A percentile compares a stretch with the other conserved stretches of the same genome.
phyloP scores from a whole-genome alignment of 2,797 vertebrate species.

The Alfaro cultratus region DNA sequence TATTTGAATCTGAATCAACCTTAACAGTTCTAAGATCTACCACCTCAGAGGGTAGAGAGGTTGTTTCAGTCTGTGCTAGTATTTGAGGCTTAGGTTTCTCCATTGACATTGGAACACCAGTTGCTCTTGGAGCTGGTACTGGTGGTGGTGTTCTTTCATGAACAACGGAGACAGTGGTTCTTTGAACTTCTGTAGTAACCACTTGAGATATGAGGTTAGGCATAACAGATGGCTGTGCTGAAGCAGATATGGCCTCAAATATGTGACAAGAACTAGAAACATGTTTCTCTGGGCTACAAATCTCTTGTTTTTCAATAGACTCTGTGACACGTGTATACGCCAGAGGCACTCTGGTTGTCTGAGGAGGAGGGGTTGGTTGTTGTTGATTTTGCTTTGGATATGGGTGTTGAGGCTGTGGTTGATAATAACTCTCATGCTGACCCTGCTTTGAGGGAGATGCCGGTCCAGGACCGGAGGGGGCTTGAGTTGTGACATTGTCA shows the following conservation, averaged over 20 bases:
- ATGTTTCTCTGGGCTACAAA: constrained; percentile 83
- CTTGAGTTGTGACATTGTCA: constrained; percentile 86
- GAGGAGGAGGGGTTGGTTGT: constrained; percentile 68
- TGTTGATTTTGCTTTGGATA: constrained; percentile 65
- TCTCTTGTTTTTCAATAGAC: constrained; percentile 85
- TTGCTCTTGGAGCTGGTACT: constrained; percentile 76
- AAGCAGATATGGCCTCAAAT: constrained; percentile 83
- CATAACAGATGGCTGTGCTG: constrained; percentile 76
- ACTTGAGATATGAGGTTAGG: constrained; percentile 84
- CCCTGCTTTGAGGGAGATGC: constrained; percentile 80
- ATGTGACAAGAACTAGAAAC: constrained; percentile 85
- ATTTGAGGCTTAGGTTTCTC: constrained; percentile 80
- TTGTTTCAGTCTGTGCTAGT: constrained; percentile 83
- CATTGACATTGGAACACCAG: constrained; percentile 74
- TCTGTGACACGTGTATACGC: constrained; percentile 85
- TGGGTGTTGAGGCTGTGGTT: constrained; percentile 68
- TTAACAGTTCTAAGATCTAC: constrained; percentile 95
- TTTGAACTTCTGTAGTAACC: constrained; percentile 85
- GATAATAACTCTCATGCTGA: constrained; percentile 60
- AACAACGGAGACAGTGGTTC: constrained; percentile 83
- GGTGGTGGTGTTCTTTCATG: constrained; percentile 81
- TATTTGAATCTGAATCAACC: constrained; percentile 80
- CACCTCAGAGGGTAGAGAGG: constrained; percentile 84
- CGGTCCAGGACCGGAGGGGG: constrained; percentile 84
- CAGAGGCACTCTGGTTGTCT: constrained; percentile 80